These are phyloP conservation scores for Drosophila repleta DNA, from an alignment of 1,140 invertebrate genomes.

Conservation along the genomic window DNA sequence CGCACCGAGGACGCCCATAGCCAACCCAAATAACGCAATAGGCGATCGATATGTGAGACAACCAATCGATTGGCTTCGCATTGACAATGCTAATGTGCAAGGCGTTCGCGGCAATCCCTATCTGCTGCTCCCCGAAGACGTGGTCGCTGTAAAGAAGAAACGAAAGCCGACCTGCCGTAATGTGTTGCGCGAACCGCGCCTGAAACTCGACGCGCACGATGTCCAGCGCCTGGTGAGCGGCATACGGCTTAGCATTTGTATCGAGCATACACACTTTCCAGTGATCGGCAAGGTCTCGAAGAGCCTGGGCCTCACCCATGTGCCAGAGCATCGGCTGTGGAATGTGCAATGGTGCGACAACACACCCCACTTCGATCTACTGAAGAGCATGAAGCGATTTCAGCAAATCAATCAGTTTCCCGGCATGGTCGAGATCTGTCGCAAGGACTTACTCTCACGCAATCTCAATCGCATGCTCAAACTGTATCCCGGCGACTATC, in stretches of 20 bases:
- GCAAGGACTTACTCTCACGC: conserved; percentile 92
- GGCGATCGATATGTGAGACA: neutral
- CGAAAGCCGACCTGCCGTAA: conserved; percentile 49
- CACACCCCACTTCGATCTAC: conserved; percentile 91
- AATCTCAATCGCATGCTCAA: conserved; percentile 94
- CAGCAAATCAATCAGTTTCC: conserved; percentile 96
- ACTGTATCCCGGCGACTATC: conserved; percentile 94
- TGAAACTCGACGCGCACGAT: conserved; percentile 20
- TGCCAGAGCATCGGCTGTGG: conserved; percentile 86
- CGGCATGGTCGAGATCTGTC: conserved; percentile 94
- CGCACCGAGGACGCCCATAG: neutral
- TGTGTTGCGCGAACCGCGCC: conserved; percentile 29
- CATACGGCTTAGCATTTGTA: conserved; percentile 56
- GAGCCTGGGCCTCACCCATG: conserved; percentile 59
- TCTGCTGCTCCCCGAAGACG: conserved; percentile 47
- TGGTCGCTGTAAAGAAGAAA: neutral
- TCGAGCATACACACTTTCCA: conserved; percentile 63
- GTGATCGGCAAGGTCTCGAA: conserved; percentile 47
- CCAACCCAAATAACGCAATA: neutral
- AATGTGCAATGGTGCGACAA: conserved; percentile 95
- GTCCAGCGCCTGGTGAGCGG: conserved; percentile 47
- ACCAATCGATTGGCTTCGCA: conserved; percentile 17
- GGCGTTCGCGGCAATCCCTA: conserved; percentile 3
- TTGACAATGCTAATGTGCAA: neutral
- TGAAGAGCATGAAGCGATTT: conserved; percentile 94